Percentiles rank a stretch among this genome's conserved stretches.
phyloP scores from a whole-genome alignment of 2,888 invertebrate species.

The Eristalis intricaria region DNA sequence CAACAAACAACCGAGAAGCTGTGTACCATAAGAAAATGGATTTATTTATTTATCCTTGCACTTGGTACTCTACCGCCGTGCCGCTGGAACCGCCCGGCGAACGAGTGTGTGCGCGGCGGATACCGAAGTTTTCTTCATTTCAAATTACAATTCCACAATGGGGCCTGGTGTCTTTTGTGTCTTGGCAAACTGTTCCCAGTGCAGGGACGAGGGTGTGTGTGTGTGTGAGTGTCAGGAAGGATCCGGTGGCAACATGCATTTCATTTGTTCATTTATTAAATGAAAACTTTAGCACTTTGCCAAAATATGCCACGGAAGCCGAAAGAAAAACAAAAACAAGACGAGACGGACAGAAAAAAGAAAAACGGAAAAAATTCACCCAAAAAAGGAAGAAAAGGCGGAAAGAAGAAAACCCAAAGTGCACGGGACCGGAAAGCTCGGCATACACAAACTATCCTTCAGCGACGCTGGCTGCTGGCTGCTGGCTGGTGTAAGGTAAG shows the following conservation, averaged over 20 bases:
- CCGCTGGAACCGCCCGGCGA: background rate
- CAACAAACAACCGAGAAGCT: background rate
- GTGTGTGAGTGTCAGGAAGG: background rate
- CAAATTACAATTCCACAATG: conserved; percentile 71
- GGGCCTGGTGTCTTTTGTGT: conserved; percentile 26
- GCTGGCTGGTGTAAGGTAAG: background rate
- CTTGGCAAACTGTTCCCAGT: conserved; percentile 44
- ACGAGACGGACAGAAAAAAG: background rate
- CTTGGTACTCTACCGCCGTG: background rate
- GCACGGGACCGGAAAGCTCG: too few species aligned
- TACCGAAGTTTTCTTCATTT: conserved; percentile 67
- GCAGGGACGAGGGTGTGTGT: background rate
- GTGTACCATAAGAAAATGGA: conserved; percentile 18
- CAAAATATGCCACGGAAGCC: conserved; percentile 66
- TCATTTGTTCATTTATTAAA: conserved; percentile 72
- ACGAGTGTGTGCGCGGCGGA: background rate
- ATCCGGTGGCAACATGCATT: conserved; percentile 54
- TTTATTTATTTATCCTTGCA: conserved; percentile 50
- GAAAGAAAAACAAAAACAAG: conserved; percentile 15
- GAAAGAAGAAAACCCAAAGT: background rate
- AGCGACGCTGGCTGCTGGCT: too few species aligned
- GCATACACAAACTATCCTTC: background rate
- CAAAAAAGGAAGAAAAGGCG: background rate
- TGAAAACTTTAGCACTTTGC: conserved; percentile 71
- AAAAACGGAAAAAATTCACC: background rate